Conservation (phyloP, 2,797 vertebrate genomes). For the Lagodon rhomboides region DNA sequence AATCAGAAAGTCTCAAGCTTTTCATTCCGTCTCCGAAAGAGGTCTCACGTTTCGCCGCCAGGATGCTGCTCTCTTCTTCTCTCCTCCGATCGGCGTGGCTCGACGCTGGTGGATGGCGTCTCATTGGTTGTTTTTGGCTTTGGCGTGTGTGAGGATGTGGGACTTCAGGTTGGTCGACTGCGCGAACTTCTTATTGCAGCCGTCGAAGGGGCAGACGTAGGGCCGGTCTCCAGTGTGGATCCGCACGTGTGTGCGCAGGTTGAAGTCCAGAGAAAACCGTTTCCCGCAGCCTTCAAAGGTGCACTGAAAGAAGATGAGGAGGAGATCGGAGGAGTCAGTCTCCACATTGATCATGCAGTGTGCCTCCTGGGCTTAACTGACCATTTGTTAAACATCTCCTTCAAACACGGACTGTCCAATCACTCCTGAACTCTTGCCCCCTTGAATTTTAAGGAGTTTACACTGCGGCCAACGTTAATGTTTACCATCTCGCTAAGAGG, state of each 20-base stretch:
- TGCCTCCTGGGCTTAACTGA: background rate
- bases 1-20: conserved; percentile 86
- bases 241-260: conserved; percentile 98
- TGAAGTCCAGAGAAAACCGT: conserved; percentile 99
- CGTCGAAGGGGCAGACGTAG: conserved; percentile 98
- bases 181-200: conserved; percentile 99
- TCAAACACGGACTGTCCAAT: background rate
- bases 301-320: conserved; percentile 86
- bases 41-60: conserved; percentile 50
- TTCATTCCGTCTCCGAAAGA: conserved; percentile 82
- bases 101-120: conserved; percentile 52
- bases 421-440: background rate
- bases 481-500: no score
- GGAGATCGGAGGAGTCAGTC: background rate
- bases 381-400: background rate
- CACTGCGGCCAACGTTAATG: no score
- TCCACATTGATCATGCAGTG: background rate
- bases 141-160: conserved; percentile 99
- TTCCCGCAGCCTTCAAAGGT: conserved; percentile 99
- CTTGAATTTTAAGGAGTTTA: no score
- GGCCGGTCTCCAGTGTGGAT: conserved; percentile 99
- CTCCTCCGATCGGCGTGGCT: conserved; percentile 27
- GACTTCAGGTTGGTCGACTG: conserved; percentile 99
- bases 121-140: conserved; percentile 99
- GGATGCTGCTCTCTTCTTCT: conserved; percentile 44